Percentiles rank a stretch among this genome's conserved stretches.
Evolutionary conservation across 2,888 invertebrate genomes (phyloP).

Genomic region (Tipula helvola): DNA sequence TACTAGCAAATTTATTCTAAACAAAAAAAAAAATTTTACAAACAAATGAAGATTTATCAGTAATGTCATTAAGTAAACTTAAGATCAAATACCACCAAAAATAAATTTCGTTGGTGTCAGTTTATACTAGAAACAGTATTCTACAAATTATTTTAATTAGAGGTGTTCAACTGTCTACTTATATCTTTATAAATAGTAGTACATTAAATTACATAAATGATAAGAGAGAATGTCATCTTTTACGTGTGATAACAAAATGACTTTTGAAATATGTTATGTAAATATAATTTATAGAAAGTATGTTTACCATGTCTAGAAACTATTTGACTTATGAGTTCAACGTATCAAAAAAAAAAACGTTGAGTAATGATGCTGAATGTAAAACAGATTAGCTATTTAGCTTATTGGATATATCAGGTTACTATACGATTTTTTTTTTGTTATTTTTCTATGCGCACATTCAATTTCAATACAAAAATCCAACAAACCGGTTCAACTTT

Average conservation of each 20-base stretch:
- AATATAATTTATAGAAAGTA: not conserved
- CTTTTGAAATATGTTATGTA: not conserved
- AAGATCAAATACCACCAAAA: too few relatives aligned
- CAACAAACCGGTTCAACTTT: not conserved
- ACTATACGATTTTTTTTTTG: not conserved
- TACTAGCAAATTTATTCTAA: too few relatives aligned
- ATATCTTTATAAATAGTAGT: not conserved
- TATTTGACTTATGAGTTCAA: not conserved
- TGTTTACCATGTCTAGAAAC: not conserved
- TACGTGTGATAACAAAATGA: not conserved
- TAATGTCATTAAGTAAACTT: too few relatives aligned
- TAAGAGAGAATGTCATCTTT: not conserved
- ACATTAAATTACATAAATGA: not conserved
- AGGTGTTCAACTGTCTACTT: not conserved
- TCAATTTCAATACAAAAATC: not conserved
- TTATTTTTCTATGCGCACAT: not conserved
- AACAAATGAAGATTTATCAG: too few relatives aligned
- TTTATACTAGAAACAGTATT: too few relatives aligned
- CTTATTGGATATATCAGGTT: not conserved
- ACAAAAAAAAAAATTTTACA: too few relatives aligned
- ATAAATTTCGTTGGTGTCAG: too few relatives aligned
- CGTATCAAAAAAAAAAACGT: not conserved
- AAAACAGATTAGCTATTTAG: not conserved
- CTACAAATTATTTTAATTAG: not conserved
- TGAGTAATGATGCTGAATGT: not conserved